phyloP scores from a whole-genome alignment of 1,140 invertebrate species.

The Apis mellifera region DNA sequence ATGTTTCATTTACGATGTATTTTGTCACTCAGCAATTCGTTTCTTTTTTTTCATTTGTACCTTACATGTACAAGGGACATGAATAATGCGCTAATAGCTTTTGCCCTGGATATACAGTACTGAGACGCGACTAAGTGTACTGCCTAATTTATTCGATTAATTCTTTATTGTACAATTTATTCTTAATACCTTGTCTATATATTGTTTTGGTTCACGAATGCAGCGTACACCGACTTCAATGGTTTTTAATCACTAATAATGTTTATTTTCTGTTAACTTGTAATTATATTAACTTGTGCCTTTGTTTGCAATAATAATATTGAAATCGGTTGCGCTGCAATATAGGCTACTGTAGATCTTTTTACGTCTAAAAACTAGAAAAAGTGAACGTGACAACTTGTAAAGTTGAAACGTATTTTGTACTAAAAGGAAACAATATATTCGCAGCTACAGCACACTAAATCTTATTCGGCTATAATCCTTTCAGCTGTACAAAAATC shows the following conservation, averaged over 20 bases:
- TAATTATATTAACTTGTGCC: slow-evolving; percentile 41
- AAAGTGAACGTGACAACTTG: slow-evolving; percentile 57
- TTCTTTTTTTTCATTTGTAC: slow-evolving; percentile 41
- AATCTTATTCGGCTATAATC: slow-evolving; percentile 55
- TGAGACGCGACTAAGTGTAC: slow-evolving; percentile 43
- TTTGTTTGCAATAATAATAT: slow-evolving; percentile 35
- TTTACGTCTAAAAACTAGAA: slow-evolving; percentile 59
- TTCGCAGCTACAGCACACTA: slow-evolving; percentile 59
- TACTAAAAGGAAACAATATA: slow-evolving; percentile 63
- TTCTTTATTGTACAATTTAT: slow-evolving; percentile 64
- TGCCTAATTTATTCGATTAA: slow-evolving; percentile 50
- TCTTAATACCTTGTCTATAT: slow-evolving; percentile 62
- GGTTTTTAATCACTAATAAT: background rate
- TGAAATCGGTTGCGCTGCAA: slow-evolving; percentile 48
- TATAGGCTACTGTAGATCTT: slow-evolving; percentile 53
- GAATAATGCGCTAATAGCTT: slow-evolving; percentile 45
- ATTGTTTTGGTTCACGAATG: slow-evolving; percentile 61
- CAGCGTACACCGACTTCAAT: slow-evolving; percentile 57
- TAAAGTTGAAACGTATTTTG: slow-evolving; percentile 59
- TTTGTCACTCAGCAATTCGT: slow-evolving; percentile 48
- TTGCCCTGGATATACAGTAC: slow-evolving; percentile 41
- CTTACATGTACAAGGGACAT: slow-evolving; percentile 50
- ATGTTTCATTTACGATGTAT: slow-evolving; percentile 53
- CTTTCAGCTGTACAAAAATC: slow-evolving; percentile 64
- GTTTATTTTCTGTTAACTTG: slow-evolving; percentile 10